Evolutionary conservation across 2,888 invertebrate species (phyloP), one percentile per base, ranked within the genome.

Genomic region (Malthinus seriepunctatus): DNA sequence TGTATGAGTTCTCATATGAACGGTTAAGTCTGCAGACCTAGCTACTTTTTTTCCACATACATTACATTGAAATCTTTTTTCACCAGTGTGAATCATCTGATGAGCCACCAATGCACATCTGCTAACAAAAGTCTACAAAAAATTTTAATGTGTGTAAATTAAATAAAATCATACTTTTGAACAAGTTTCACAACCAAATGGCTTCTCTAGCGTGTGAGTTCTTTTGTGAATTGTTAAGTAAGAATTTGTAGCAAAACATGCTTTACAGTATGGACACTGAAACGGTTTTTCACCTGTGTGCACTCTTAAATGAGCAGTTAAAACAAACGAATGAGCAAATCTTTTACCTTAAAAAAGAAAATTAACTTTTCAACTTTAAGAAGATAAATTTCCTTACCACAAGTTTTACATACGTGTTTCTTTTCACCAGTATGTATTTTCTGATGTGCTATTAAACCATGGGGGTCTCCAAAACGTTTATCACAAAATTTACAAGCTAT

Each of bases 281-380:
- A 70, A 77, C 0, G 77, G 77, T 63, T 71, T 75, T 63, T 78
- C 77, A 4, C 78, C 77, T 4, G 77, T 75, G 54, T 78, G 78
- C 6, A 70, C 69, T 48, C 76, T 63, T 51, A 68, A 71, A 51
- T 77, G 77, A 1, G 74, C 72, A 32, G 68, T 75, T 9, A 77
- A 61, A 9, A 75, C 75, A 61, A 75, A 77, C 0, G 77, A 76
- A 68, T 77, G 74, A 3, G 73, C 75, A 66, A 78, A 78, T 54
- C 67, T 65, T 64, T 72, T 75, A 11, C 69, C 72, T 73, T 48
- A 46, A 64, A 63, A 32, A 37, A 31, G 9, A 1, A 9, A 32
- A 47, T 50, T 48, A 45, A 32, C 37, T 50, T 49, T 50, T 37
- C 42, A 39, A 37, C 7, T 11, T 15, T 15, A 39, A 48, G 38